These are phyloP conservation scores for Pemphredon lugubris DNA, from an alignment of 2,888 invertebrate species.

Conservation along the genomic window DNA sequence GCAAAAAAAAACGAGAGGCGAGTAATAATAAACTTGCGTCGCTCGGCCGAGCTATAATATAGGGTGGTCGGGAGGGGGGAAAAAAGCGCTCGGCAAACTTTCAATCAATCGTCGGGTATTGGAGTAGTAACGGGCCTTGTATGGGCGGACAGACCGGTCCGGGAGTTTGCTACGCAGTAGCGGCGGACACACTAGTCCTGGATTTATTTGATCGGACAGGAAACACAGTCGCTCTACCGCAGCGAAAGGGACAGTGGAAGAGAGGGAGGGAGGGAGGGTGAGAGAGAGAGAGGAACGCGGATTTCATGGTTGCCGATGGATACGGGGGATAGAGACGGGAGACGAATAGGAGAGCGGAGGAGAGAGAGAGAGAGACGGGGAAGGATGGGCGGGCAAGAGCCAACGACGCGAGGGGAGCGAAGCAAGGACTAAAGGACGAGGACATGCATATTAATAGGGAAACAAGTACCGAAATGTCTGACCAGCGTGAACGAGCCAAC, in stretches of 20 bases:
- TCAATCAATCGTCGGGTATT: conserved; percentile 69
- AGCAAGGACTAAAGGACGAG: conserved; percentile 65
- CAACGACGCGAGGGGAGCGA: conserved; percentile 28
- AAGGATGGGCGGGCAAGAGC: conserved; percentile 30
- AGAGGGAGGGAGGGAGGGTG: conserved; percentile 49
- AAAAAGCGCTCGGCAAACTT: conserved; percentile 67
- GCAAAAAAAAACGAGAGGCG: conserved; percentile 1
- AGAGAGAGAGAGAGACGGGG: background rate
- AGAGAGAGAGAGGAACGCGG: conserved; percentile 52
- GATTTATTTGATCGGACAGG: conserved; percentile 78
- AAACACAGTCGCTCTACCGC: conserved; percentile 74
- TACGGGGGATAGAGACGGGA: conserved; percentile 37
- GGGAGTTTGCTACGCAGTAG: conserved; percentile 46
- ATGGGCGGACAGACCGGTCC: conserved; percentile 73
- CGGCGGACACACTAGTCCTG: conserved; percentile 67
- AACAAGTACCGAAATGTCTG: conserved; percentile 74
- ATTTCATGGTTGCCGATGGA: conserved; percentile 61
- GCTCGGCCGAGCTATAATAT: background rate
- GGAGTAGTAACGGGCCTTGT: conserved; percentile 75
- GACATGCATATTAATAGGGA: conserved; percentile 77
- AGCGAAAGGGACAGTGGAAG: too few relatives aligned
- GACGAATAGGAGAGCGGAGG: conserved; percentile 20
- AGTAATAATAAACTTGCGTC: background rate
- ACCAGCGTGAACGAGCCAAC: conserved; percentile 68
- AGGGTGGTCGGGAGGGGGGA: conserved; percentile 34